Percentiles rank a stretch among this genome's conserved stretches.
Conservation (phyloP, 2,113 vertebrate genomes). For the Origma solitaria region DNA sequence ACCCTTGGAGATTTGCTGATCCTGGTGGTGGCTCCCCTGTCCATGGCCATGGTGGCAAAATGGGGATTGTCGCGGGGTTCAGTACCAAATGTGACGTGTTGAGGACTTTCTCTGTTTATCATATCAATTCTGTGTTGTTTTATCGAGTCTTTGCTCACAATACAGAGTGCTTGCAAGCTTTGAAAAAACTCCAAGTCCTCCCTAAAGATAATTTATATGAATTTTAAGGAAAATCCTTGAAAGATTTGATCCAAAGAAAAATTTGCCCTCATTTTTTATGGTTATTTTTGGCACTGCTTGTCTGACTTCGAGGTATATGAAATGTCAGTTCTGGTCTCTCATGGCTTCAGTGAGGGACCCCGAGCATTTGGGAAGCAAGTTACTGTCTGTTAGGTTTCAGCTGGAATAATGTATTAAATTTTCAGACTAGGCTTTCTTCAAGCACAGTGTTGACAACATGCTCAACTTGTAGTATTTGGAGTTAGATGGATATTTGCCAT, state of each 20-base stretch:
- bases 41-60: fast-evolving
- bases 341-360: background rate
- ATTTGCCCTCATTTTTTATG: background rate
- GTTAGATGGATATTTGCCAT: background rate
- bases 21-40: background rate
- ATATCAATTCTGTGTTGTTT: background rate
- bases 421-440: background rate
- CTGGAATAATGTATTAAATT: background rate
- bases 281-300: background rate
- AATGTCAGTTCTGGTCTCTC: background rate
- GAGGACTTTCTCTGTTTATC: background rate
- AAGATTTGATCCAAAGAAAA: background rate
- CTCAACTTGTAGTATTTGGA: background rate
- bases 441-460: background rate
- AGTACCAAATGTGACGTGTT: background rate
- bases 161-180: background rate
- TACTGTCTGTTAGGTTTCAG: background rate
- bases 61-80: background rate
- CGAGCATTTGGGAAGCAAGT: background rate
- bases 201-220: background rate
- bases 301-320: background rate
- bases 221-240: background rate
- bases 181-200: background rate
- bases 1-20: background rate
- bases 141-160: background rate